Percentiles rank a stretch among this genome's conserved stretches.
These are phyloP conservation scores for Oreocharis arfaki DNA, from an alignment of 2,113 vertebrate species.

Conservation along the genomic window DNA sequence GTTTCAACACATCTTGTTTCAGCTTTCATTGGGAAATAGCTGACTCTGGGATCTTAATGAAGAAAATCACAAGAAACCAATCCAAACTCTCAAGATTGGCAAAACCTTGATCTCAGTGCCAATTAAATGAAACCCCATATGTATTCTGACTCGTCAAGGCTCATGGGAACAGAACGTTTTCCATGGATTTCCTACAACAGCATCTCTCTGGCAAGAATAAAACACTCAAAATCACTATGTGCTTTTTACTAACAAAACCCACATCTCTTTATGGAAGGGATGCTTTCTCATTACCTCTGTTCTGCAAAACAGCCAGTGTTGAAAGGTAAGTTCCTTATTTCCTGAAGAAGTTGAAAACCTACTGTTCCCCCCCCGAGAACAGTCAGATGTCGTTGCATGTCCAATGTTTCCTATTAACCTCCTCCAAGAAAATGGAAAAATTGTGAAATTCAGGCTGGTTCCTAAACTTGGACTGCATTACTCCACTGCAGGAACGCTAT, in stretches of 20 bases:
- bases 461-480: neutral
- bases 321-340: neutral
- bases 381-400: fast-evolving
- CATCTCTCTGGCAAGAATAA: neutral
- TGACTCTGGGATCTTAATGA: neutral
- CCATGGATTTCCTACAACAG: neutral
- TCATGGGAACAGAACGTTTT: neutral
- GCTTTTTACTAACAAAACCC: neutral
- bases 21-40: neutral
- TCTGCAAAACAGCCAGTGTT: neutral
- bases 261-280: neutral
- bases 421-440: neutral
- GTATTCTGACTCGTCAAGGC: neutral
- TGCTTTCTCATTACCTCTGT: neutral
- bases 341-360: neutral
- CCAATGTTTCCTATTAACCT: neutral
- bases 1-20: neutral
- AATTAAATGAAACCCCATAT: neutral
- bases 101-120: neutral
- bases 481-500: neutral
- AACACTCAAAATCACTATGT: neutral
- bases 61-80: neutral
- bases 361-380: neutral
- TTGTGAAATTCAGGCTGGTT: neutral
- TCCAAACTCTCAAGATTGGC: neutral